phyloP scores from a whole-genome alignment of 2,113 vertebrate species.

The Leptosomus discolor region DNA sequence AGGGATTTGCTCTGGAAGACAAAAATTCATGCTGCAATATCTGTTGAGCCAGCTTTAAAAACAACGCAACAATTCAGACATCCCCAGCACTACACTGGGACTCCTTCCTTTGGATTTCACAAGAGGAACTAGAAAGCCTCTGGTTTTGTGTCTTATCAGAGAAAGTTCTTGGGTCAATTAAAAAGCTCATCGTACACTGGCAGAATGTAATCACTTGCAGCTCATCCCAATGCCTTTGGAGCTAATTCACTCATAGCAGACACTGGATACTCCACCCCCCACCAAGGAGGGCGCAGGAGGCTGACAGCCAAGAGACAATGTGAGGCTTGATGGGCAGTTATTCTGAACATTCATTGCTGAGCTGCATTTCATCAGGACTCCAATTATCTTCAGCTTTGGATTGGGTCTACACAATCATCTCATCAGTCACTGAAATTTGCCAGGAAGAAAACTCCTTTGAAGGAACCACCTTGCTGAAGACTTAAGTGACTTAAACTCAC shows the following conservation, averaged over 20 bases:
- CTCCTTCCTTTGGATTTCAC: background rate
- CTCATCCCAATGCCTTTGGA: background rate
- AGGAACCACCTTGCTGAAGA: background rate
- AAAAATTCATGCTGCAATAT: background rate
- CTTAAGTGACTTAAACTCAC: background rate
- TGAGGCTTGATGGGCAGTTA: background rate
- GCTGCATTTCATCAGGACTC: background rate
- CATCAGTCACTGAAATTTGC: background rate
- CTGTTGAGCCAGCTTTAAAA: background rate
- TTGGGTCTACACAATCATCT: background rate
- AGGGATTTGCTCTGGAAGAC: constrained; percentile 2
- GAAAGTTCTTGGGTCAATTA: background rate
- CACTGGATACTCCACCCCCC: background rate
- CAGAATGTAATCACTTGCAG: background rate
- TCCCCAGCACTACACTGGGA: background rate
- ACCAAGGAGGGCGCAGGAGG: background rate
- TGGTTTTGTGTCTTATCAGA: background rate
- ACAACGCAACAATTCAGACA: background rate
- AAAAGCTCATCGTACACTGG: background rate
- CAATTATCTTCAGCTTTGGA: background rate
- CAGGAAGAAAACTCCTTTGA: background rate
- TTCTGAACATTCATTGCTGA: background rate
- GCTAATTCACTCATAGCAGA: background rate
- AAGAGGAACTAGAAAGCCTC: background rate
- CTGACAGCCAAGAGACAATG: background rate